phyloP scores from a whole-genome alignment of 2,113 vertebrate species.

The Sigmodon hispidus region DNA sequence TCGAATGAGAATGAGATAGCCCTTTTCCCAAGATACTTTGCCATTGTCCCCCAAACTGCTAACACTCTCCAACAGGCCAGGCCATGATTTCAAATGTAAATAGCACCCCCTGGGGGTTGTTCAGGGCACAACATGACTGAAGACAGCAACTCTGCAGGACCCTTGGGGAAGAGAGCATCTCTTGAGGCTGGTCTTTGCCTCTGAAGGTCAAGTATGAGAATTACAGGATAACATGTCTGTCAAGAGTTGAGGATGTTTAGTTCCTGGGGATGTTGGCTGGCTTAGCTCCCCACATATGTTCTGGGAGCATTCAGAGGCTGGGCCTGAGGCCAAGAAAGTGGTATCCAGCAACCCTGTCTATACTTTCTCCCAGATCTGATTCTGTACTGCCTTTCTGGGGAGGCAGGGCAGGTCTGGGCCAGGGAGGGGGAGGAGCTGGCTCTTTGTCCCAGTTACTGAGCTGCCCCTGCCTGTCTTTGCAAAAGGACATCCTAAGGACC shows the following conservation, averaged over 20 bases:
- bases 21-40: not conserved
- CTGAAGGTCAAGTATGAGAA: conserved; percentile 53
- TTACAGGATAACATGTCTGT: not conserved
- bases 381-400: conserved; percentile 36
- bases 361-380: conserved; percentile 35
- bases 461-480: conserved; percentile 16
- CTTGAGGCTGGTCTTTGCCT: not conserved
- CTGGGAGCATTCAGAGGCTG: conserved; percentile 47
- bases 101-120: not conserved
- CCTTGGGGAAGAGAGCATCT: not conserved
- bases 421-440: not conserved
- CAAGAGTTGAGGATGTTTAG: not conserved
- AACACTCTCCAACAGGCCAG: not conserved
- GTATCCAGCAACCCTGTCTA: conserved; percentile 1
- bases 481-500: conserved; percentile 23
- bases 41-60: not conserved
- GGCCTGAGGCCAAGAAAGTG: conserved; percentile 51
- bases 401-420: conserved; percentile 12
- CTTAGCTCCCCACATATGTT: not conserved
- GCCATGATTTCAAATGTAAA: not conserved
- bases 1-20: not conserved
- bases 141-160: not conserved
- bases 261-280: not conserved
- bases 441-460: not conserved
- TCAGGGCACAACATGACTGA: not conserved